Conservation (phyloP, 2,888 invertebrate species). For the Trichogramma dendrolimi region DNA sequence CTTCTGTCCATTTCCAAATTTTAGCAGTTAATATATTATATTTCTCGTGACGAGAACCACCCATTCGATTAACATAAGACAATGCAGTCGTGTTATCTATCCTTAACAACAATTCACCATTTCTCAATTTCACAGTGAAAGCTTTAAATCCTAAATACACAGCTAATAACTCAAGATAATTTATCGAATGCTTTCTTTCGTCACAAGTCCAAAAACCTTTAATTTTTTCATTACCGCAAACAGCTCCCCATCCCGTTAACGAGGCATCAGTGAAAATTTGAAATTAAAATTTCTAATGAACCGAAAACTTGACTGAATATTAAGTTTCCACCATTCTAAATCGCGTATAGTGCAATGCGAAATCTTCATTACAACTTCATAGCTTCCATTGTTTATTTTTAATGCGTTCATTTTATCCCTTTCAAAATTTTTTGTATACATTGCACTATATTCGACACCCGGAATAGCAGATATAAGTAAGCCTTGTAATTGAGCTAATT, state of each 20-base stretch:
- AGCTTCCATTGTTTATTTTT: no score
- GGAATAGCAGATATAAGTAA: no score
- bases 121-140: not conserved
- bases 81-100: slow-evolving; percentile 26
- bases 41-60: slow-evolving; percentile 8
- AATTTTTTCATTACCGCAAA: not conserved
- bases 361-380: no score
- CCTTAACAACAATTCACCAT: slow-evolving; percentile 18
- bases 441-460: no score
- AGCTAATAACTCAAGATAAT: slow-evolving; percentile 15
- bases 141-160: slow-evolving; percentile 7
- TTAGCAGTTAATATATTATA: slow-evolving; percentile 7
- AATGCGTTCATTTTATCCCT: no score
- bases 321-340: no score
- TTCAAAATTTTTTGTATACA: no score
- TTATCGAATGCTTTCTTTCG: slow-evolving; percentile 15
- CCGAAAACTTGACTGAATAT: no score
- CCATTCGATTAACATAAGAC: slow-evolving; percentile 26
- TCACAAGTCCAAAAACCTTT: slow-evolving; percentile 17
- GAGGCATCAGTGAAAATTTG: slow-evolving; percentile 17
- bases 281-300: no score
- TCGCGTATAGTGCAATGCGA: no score
- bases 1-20: slow-evolving; percentile 25
- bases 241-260: slow-evolving; percentile 12
- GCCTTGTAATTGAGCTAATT: no score